phyloP scores from a whole-genome alignment of 2,888 invertebrate genomes.

The Aphodius sticticus region DNA sequence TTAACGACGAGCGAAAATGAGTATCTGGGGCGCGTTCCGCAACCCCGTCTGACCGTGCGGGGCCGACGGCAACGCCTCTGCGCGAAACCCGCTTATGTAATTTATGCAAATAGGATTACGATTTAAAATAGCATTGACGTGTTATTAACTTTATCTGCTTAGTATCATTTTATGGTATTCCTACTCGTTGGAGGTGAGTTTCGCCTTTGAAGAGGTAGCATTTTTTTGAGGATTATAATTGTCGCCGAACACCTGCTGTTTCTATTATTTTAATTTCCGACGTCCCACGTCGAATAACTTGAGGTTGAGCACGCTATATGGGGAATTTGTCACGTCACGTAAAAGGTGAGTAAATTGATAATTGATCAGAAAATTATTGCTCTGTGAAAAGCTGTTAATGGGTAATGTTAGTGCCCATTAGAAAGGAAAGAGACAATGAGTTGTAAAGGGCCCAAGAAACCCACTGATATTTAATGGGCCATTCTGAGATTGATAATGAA shows the following conservation, averaged over 20 bases:
- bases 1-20: constrained; percentile 30
- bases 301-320: not conserved
- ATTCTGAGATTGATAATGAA: too few relatives aligned
- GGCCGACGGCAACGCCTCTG: not conserved
- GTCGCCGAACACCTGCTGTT: not conserved
- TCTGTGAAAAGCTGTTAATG: too few relatives aligned
- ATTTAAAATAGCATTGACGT: constrained; percentile 31
- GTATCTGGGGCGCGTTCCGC: constrained; percentile 25
- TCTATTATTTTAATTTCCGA: not conserved
- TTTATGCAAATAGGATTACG: constrained; percentile 31
- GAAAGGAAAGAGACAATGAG: too few relatives aligned
- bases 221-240: not conserved
- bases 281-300: not conserved
- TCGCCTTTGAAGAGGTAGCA: not conserved
- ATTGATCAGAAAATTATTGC: too few relatives aligned
- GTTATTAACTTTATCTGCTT: constrained; percentile 31
- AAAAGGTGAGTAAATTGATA: not conserved
- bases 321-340: not conserved
- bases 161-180: constrained; percentile 25
- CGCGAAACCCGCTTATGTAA: constrained; percentile 26
- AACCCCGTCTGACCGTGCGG: constrained; percentile 13
- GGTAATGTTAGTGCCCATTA: too few relatives aligned
- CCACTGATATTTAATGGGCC: too few relatives aligned
- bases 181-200: not conserved
- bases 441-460: too few relatives aligned